Conservation (phyloP, 2,797 vertebrate species). For the Anguilla pacifica region DNA sequence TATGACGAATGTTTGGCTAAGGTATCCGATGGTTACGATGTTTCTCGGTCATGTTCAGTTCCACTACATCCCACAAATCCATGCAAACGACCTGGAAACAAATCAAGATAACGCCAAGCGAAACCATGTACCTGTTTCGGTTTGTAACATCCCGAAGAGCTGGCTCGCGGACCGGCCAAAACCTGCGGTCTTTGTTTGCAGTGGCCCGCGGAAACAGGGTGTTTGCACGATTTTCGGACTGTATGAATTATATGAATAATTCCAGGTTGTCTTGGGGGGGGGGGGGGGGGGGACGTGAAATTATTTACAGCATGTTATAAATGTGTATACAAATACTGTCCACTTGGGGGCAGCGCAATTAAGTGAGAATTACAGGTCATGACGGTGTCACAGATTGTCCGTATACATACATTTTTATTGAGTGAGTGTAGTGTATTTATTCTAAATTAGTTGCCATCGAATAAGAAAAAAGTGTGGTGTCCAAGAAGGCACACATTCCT, state of each 20-base stretch:
- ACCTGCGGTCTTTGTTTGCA: background rate
- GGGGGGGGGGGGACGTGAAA: background rate
- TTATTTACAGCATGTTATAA: background rate
- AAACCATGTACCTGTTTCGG: background rate
- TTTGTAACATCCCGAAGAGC: background rate
- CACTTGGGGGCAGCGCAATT: slow-evolving; percentile 17
- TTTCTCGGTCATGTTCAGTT: background rate
- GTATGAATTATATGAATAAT: background rate
- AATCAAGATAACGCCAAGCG: background rate
- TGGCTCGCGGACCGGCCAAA: background rate
- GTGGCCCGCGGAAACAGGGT: too few species aligned
- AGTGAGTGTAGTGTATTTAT: background rate
- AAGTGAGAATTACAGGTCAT: background rate
- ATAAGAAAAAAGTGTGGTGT: background rate
- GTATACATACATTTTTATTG: background rate
- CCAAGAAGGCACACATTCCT: background rate
- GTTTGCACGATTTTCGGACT: background rate
- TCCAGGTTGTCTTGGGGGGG: background rate
- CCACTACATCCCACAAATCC: background rate
- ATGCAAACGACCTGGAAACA: background rate
- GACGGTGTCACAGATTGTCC: background rate
- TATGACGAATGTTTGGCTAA: background rate
- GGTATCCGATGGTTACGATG: background rate
- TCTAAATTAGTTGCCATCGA: too few species aligned
- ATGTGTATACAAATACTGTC: background rate